Evolutionary conservation across 2,888 invertebrate species (phyloP), one percentile per base, ranked within the genome.

Genomic region (Rhamnusium bicolor): DNA sequence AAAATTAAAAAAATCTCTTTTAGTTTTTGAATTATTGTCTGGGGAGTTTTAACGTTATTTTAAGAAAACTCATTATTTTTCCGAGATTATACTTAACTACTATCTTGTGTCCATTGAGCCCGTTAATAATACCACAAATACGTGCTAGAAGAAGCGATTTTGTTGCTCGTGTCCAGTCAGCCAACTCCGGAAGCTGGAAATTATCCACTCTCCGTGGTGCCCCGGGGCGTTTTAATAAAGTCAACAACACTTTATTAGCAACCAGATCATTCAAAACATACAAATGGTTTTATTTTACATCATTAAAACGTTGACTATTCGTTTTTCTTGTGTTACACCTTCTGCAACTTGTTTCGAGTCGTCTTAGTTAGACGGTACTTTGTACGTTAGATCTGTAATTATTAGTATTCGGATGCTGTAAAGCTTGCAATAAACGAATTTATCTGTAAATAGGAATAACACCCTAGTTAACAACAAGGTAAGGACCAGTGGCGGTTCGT

Each of bases 161-260:
- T 61, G 61, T 61, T 61, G 61, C 46, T 19, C 29, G 58, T 12
- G 61, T 32, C 58, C 51, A 19, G 8, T 51, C 58, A 56, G 58
- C 58, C 53, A 56, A 46, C 67, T 29, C 58, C 68, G 68, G 68
- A 68, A 68, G 68, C 68, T 68, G 68, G 14, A 68, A 49, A 68
- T 68, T 58, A 68, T 58, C 68, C 58, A 47, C 49, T 68, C 56
- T 40, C 24, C 40, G 21, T 8, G 18, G 18, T 32, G 61, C 61
- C 46, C n/a, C 40, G 46, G 61, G 61, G 21, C 14, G 3, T 47
- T 60, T 68, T 19, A 61, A 61, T 21, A 61, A 61, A 61, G 61
- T 61, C 61, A 61, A 61, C 46, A 61, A 46, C 61, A 61, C 46
- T 61, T 61, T 40, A 61, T 61, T 61, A 61, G 32, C 58, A 58